Evolutionary conservation across 2,888 invertebrate species (phyloP).

Genomic region (Pheosia gnoma): DNA sequence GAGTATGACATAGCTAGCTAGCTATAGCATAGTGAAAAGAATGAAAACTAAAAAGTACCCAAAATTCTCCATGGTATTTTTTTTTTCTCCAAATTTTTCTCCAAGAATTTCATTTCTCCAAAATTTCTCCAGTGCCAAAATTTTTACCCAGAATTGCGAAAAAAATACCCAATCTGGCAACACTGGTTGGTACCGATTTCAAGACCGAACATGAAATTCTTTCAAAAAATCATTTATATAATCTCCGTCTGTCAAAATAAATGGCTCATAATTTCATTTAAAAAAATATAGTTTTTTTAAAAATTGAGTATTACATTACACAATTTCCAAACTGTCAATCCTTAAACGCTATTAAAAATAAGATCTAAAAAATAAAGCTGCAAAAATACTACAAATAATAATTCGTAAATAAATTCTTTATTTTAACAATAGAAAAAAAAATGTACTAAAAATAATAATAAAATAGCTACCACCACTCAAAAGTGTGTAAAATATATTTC

Average conservation of each 20-base stretch:
- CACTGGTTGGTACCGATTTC: no score
- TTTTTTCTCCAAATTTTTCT: no score
- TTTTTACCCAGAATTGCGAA: no score
- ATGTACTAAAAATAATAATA: conserved; percentile 35
- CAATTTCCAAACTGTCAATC: conserved; percentile 24
- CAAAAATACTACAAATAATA: conserved; percentile 42
- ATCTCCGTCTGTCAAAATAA: conserved; percentile 18
- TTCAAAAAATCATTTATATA: background rate
- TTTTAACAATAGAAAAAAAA: conserved; percentile 32
- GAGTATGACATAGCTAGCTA: no score
- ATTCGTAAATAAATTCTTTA: conserved; percentile 45
- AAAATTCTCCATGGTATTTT: no score
- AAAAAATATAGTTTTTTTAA: conserved; percentile 28
- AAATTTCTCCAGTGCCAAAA: no score
- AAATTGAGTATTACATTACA: conserved; percentile 39
- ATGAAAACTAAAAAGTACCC: no score
- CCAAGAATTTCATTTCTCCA: no score
- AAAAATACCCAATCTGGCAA: no score
- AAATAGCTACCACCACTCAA: conserved; percentile 44
- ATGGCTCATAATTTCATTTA: conserved; percentile 19
- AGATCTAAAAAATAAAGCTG: conserved; percentile 39
- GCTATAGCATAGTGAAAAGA: no score
- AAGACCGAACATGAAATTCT: no score
- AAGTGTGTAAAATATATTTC: conserved; percentile 36
- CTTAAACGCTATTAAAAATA: conserved; percentile 17